These are phyloP conservation scores for Drosophila leonis DNA, from an alignment of 2,888 invertebrate genomes.

Conservation along the genomic window DNA sequence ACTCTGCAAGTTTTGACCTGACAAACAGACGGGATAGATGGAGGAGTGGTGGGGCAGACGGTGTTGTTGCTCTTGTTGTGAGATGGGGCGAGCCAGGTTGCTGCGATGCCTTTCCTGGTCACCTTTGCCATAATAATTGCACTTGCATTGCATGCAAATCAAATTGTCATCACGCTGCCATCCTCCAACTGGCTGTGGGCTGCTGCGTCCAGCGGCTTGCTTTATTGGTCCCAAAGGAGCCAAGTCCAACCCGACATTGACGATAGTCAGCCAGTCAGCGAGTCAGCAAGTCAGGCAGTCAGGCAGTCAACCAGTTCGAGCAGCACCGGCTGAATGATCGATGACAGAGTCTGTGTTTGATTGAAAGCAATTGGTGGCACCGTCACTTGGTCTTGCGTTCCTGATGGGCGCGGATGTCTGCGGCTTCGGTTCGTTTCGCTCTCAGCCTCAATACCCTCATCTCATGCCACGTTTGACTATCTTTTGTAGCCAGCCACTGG, in stretches of 20 bases:
- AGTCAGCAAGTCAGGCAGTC: conserved; percentile 32
- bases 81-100: conserved; percentile 27
- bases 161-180: conserved; percentile 83
- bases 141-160: conserved; percentile 84
- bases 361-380: conserved; percentile 83
- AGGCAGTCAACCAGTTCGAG: conserved; percentile 39
- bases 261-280: conserved; percentile 40
- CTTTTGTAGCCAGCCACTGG: conserved; percentile 12
- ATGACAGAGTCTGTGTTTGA: conserved; percentile 83
- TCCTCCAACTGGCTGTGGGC: conserved; percentile 27
- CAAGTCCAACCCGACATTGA: conserved; percentile 51
- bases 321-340: conserved; percentile 77
- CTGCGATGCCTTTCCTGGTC: conserved; percentile 62
- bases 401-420: conserved; percentile 52
- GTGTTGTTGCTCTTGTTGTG: conserved; percentile 37
- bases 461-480: not conserved
- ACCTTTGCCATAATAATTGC: conserved; percentile 84
- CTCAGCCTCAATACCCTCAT: conserved; percentile 15
- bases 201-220: conserved; percentile 65
- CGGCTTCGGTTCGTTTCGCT: conserved; percentile 23
- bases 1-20: conserved; percentile 37
- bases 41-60: not conserved
- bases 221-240: conserved; percentile 81
- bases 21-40: conserved; percentile 4
- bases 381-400: conserved; percentile 72